These are phyloP conservation scores for Dasypus novemcinctus DNA, from an alignment of 2,113 vertebrate genomes.

Conservation along the genomic window DNA sequence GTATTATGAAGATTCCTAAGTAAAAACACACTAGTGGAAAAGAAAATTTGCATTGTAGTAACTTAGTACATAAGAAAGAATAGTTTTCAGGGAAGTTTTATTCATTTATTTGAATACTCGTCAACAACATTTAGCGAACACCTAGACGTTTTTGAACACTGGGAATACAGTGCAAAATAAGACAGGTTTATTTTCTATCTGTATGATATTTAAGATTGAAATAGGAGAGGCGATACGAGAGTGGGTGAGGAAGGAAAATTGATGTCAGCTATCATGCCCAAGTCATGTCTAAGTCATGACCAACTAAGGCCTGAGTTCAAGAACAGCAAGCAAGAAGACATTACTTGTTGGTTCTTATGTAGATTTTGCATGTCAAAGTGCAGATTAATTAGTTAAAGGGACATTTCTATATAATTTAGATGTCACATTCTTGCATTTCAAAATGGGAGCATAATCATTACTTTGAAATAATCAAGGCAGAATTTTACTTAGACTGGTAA, in stretches of 20 bases:
- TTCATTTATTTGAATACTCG: slow-evolving; percentile 18
- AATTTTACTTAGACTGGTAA: background rate
- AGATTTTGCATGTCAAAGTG: background rate
- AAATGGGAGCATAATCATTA: background rate
- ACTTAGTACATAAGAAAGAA: background rate
- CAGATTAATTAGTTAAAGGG: background rate
- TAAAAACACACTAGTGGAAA: background rate
- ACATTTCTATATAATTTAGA: background rate
- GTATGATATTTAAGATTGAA: background rate
- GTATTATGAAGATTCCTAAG: background rate
- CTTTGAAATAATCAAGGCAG: slow-evolving; percentile 6
- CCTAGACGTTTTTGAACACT: background rate
- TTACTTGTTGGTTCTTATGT: background rate
- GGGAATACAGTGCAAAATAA: background rate
- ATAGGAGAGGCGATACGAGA: background rate
- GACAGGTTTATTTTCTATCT: background rate
- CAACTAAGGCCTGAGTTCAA: background rate
- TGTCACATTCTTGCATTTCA: background rate
- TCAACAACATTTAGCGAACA: background rate
- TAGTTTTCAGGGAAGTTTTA: slow-evolving; percentile 6
- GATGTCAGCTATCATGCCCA: background rate
- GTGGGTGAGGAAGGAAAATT: background rate
- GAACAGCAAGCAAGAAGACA: background rate
- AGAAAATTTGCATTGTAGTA: background rate
- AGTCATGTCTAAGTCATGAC: background rate